phyloP scores from a whole-genome alignment of 2,113 vertebrate genomes.

The Rhagologus leucostigma region DNA sequence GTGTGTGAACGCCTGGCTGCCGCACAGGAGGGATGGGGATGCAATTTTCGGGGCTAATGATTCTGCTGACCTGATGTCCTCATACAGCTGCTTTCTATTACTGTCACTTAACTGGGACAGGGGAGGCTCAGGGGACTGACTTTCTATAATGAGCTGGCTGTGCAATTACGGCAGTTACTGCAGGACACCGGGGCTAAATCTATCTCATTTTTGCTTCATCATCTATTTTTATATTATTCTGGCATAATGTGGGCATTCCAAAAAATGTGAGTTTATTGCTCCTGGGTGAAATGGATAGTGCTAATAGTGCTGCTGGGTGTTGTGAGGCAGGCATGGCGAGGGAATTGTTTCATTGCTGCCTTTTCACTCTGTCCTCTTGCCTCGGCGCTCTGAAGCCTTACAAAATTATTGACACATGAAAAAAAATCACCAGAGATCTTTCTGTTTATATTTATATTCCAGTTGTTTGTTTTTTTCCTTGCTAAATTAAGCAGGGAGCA shows the following conservation, averaged over 20 bases:
- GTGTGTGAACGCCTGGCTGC: background rate
- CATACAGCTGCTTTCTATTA: constrained; percentile 13
- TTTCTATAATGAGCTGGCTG: background rate
- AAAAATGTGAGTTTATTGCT: background rate
- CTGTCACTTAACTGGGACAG: constrained; percentile 8
- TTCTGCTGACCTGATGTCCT: constrained; percentile 50
- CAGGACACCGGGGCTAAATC: background rate
- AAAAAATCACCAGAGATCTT: background rate
- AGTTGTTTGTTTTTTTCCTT: background rate
- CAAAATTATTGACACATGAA: background rate
- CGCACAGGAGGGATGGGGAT: background rate
- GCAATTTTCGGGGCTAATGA: constrained; percentile 34
- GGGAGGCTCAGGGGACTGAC: background rate
- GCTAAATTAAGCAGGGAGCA: background rate
- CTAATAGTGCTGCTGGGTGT: background rate
- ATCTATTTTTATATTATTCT: constrained; percentile 23
- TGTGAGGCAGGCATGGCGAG: background rate
- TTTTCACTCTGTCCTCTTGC: background rate
- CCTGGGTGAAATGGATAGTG: background rate
- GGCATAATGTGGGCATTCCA: background rate
- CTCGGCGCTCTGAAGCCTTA: background rate
- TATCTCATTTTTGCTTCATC: background rate
- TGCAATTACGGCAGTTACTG: constrained; percentile 6
- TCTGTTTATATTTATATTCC: background rate
- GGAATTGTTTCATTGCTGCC: background rate